A percentile compares a stretch with the other conserved stretches of the same genome.
phyloP scores from a whole-genome alignment of 2,888 invertebrate species.

The Cosmia trapezina region DNA sequence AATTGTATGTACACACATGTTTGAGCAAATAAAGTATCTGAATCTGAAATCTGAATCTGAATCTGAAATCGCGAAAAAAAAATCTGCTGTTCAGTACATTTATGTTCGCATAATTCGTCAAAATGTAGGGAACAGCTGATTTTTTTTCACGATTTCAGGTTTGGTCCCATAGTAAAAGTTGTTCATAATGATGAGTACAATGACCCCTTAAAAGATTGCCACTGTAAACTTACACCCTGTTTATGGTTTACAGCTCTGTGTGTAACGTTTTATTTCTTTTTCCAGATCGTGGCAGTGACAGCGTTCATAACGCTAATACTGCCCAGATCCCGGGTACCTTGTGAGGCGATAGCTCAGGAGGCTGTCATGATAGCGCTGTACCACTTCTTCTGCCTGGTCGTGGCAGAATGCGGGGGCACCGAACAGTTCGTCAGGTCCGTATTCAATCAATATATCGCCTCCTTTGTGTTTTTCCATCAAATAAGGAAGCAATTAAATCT shows the following conservation, averaged over 20 bases:
- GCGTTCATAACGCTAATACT: conserved; percentile 91
- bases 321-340: conserved; percentile 92
- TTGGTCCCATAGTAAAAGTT: too few relatives aligned
- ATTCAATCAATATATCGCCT: conserved; percentile 28
- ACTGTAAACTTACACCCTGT: too few relatives aligned
- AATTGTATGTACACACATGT: too few relatives aligned
- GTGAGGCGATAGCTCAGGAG: conserved; percentile 93
- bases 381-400: conserved; percentile 92
- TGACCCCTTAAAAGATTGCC: too few relatives aligned
- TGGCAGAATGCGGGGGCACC: conserved; percentile 92
- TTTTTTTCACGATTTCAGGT: too few relatives aligned
- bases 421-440: conserved; percentile 89
- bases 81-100: too few relatives aligned
- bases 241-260: neutral
- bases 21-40: too few relatives aligned
- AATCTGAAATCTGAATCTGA: too few relatives aligned
- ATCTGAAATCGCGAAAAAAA: too few relatives aligned
- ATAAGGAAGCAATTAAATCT: conserved; percentile 58
- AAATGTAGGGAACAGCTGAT: too few relatives aligned
- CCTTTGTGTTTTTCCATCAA: conserved; percentile 45
- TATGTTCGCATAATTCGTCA: too few relatives aligned
- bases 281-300: conserved; percentile 91
- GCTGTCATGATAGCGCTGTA: conserved; percentile 93
- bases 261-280: conserved; percentile 37
- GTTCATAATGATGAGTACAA: too few relatives aligned